Evolutionary conservation across 2,888 invertebrate species (phyloP), one percentile per base, ranked within the genome.

Genomic region (Hirtodrosophila trivittata): DNA sequence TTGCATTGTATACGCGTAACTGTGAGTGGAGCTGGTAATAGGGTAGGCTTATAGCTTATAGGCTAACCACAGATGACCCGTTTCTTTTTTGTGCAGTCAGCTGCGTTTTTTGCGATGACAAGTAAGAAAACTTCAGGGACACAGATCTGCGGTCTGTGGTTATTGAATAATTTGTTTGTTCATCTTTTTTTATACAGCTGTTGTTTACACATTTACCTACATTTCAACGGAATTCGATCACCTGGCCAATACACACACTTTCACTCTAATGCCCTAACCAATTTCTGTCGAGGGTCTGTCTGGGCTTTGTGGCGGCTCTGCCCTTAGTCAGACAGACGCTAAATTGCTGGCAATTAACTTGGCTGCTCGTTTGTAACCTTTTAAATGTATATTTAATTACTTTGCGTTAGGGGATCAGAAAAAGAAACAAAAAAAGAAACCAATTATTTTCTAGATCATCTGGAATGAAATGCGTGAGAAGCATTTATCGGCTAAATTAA

Each of bases 141-240:
- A 6, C 25, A 25, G 25, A 6, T 25, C 25, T 6, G 6, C 9
- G 28, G 5, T 28, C 28, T 28, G 28, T 28, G 7, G 28, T 5
- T 28, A n/a, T 4, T 28, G 7, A 28, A 9, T 28, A 1, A n/a
- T 28, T 28, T n/a, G 1, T 28, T n/a, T 9, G 28, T 28, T 28
- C 28, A 7, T 28, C 28, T 9, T 28, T n/a, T n/a, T 32, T 35
- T 12, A n/a, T 12, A 12, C 67, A 59, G 47, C 37, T 66, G 67
- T 28, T 47, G 21, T 58, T 41, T 51, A 14, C 41, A 14, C 14
- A 3, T 13, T 32, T 57, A 50, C 57, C 65, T 9, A 16, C 35
- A 18, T n/a, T n/a, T n/a, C n/a, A n/a, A n/a, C n/a, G n/a, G 30
- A 51, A 51, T 26, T 66, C 14, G 35, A 66, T 50, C 58, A 66